Evolutionary conservation across 2,888 invertebrate genomes (phyloP).

Genomic region (Melinaea marsaeus): DNA sequence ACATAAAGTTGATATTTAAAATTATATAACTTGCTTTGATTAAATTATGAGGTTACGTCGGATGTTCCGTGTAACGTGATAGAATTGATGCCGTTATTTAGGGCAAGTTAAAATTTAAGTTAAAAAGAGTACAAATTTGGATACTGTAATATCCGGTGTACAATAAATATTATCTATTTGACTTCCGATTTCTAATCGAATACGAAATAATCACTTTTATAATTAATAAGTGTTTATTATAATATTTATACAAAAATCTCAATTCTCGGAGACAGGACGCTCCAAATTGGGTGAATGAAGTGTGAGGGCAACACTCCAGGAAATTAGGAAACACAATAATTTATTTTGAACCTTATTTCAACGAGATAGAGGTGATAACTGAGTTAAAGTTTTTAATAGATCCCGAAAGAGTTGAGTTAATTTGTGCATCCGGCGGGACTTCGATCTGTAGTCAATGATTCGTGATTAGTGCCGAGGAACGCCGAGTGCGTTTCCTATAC

Average conservation of each 20-base stretch:
- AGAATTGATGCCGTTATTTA: constrained; percentile 10
- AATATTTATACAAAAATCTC: constrained; percentile 33
- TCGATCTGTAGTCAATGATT: constrained; percentile 39
- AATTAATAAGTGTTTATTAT: constrained; percentile 14
- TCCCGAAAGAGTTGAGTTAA: constrained; percentile 36
- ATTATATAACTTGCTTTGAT: constrained; percentile 10
- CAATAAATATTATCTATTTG: background rate
- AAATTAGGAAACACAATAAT: constrained; percentile 55
- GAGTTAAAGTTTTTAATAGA: constrained; percentile 19
- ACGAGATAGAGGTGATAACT: constrained; percentile 22
- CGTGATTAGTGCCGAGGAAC: constrained; percentile 31
- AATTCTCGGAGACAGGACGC: constrained; percentile 39
- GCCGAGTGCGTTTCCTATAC: constrained; percentile 30
- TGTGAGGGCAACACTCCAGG: constrained; percentile 48
- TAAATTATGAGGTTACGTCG: constrained; percentile 40
- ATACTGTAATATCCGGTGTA: background rate
- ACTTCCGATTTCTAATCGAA: background rate
- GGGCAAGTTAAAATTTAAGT: background rate
- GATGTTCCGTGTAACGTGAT: constrained; percentile 26
- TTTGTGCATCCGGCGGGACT: constrained; percentile 42
- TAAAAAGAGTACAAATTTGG: background rate
- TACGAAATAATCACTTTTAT: no score
- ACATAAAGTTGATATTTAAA: constrained; percentile 13
- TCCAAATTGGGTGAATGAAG: constrained; percentile 48
- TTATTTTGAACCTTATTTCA: constrained; percentile 27